Conservation (phyloP, 2,113 vertebrate species). For the Mixornis gularis region DNA sequence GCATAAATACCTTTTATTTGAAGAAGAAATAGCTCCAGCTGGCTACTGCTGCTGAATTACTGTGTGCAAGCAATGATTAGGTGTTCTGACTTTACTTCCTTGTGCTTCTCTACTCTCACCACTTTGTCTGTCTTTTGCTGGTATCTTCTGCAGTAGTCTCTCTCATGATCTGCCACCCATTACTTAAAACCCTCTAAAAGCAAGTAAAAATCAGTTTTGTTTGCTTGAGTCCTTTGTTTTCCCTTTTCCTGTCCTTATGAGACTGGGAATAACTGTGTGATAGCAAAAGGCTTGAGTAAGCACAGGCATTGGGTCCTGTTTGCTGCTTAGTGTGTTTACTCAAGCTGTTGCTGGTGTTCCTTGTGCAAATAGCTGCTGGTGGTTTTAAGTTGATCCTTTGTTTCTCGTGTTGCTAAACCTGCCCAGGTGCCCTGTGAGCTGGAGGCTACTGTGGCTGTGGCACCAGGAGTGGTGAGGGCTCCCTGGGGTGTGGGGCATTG, state of each 20-base stretch:
- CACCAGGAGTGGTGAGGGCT: background rate
- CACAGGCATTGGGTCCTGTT: background rate
- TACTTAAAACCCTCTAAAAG: background rate
- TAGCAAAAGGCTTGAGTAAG: background rate
- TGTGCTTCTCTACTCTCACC: background rate
- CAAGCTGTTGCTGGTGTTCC: background rate
- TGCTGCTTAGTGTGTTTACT: background rate
- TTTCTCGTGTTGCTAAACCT: background rate
- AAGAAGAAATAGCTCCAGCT: background rate
- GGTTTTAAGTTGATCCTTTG: background rate
- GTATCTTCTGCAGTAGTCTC: background rate
- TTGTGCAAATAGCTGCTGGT: background rate
- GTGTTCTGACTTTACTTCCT: background rate
- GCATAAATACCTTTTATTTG: background rate
- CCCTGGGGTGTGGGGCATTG: rapidly evolving
- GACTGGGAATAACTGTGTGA: background rate
- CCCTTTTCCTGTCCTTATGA: background rate
- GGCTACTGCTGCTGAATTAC: background rate
- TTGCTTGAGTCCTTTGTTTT: background rate
- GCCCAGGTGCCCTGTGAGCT: background rate
- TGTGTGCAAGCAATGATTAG: background rate
- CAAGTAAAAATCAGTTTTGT: background rate
- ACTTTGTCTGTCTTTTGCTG: background rate
- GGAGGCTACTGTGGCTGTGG: background rate
- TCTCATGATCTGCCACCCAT: background rate